These are phyloP conservation scores for Endotricha flammealis DNA, from an alignment of 2,888 invertebrate genomes.

Conservation along the genomic window DNA sequence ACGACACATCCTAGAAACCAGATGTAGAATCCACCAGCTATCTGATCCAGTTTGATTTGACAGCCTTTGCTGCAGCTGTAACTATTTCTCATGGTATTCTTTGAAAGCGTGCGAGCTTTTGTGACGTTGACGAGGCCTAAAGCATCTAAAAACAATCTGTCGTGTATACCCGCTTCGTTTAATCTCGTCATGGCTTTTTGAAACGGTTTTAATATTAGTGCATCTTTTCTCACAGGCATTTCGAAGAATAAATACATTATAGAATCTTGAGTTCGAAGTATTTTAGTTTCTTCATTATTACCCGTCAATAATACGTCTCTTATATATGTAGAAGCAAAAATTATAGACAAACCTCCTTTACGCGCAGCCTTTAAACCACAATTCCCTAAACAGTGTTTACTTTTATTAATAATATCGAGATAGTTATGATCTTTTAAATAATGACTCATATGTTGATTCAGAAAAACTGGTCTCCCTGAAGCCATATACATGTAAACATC, in stretches of 20 bases:
- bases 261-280: conserved; percentile 40
- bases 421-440: conserved; percentile 43
- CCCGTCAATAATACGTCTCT: conserved; percentile 41
- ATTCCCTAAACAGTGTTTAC: conserved; percentile 38
- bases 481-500: conserved; percentile 42
- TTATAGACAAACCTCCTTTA: conserved; percentile 42
- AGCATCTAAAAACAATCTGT: conserved; percentile 41
- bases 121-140: conserved; percentile 43
- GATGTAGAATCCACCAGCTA: conserved; percentile 44
- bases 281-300: conserved; percentile 46
- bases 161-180: conserved; percentile 54
- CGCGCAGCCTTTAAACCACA: conserved; percentile 33
- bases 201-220: conserved; percentile 21
- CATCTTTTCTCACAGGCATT: conserved; percentile 33
- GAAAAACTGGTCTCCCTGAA: conserved; percentile 39
- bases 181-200: conserved; percentile 33
- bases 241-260: conserved; percentile 50
- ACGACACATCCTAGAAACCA: conserved; percentile 46
- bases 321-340: conserved; percentile 39
- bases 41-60: conserved; percentile 40
- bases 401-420: conserved; percentile 33
- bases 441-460: conserved; percentile 32
- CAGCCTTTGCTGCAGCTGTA: conserved; percentile 56
- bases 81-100: conserved; percentile 42
- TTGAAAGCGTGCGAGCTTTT: conserved; percentile 35